These are phyloP conservation scores for Delichon dasypus DNA, from an alignment of 2,797 vertebrate species.

Conservation along the genomic window DNA sequence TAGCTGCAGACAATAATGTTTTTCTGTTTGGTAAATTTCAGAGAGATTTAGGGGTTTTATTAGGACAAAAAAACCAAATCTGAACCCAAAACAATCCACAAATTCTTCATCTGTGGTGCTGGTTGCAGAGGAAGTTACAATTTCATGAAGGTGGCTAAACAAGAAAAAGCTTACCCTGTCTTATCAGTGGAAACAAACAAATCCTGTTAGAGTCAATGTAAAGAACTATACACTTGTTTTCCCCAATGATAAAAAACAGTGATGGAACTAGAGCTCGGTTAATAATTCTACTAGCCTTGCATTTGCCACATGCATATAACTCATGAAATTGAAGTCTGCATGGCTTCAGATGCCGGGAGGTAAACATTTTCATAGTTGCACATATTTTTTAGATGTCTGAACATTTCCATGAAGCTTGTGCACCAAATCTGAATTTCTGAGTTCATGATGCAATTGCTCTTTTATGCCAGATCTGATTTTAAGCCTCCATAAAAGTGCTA, in stretches of 20 bases:
- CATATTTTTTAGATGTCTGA: neutral
- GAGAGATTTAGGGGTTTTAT: neutral
- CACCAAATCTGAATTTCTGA: neutral
- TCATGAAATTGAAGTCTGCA: neutral
- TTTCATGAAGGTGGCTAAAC: neutral
- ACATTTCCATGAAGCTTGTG: neutral
- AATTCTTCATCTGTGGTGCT: neutral
- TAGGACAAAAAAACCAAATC: neutral
- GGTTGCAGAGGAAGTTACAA: neutral
- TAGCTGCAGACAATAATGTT: neutral
- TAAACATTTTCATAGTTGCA: neutral
- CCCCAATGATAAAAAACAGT: neutral
- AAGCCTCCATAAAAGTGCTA: neutral
- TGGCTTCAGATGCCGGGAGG: neutral
- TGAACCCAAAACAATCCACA: fast-evolving
- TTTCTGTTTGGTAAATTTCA: neutral
- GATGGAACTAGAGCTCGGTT: neutral
- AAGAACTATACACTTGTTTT: neutral
- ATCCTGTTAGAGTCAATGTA: neutral
- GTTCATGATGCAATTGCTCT: neutral
- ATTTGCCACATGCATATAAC: neutral
- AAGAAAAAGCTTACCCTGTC: neutral
- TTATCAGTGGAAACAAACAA: neutral
- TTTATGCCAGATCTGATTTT: neutral
- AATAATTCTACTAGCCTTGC: neutral